Conservation (phyloP, 2,113 vertebrate species). For the Penelope pileata region DNA sequence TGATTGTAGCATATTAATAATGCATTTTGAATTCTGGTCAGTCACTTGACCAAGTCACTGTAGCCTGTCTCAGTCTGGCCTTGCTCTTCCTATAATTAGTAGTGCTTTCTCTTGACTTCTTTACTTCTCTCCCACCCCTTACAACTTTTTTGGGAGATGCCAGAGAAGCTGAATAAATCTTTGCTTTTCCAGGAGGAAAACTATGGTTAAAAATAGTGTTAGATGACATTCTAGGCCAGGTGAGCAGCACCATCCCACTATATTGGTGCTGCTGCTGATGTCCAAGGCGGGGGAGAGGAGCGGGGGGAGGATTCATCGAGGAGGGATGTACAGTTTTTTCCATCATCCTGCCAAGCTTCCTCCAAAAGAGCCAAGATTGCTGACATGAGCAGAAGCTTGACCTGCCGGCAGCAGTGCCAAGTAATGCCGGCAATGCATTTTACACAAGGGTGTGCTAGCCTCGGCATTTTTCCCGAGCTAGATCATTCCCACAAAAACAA, state of each 20-base stretch:
- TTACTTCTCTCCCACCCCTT: not conserved
- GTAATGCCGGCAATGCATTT: slow-evolving; percentile 40
- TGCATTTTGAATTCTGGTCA: not conserved
- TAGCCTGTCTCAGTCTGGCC: not conserved
- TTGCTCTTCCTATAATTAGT: not conserved
- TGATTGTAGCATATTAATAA: not conserved
- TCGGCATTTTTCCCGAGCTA: slow-evolving; percentile 54
- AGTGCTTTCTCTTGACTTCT: not conserved
- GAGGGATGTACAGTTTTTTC: not conserved
- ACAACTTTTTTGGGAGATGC: not conserved
- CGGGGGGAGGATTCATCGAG: not conserved
- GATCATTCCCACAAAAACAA: slow-evolving; percentile 60
- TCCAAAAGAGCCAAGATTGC: slow-evolving; percentile 36
- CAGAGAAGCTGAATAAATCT: not conserved
- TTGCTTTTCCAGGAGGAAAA: not conserved
- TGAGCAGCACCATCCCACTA: not conserved
- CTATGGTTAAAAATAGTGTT: not conserved
- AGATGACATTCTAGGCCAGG: not conserved
- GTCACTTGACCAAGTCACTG: not conserved
- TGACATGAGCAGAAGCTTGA: slow-evolving; percentile 56
- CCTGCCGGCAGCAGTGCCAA: slow-evolving; percentile 56
- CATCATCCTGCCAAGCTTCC: slow-evolving; percentile 21
- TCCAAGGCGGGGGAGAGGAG: not conserved
- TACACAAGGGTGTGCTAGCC: slow-evolving; percentile 60
- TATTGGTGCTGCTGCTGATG: not conserved